A percentile compares a stretch with the other conserved stretches of the same genome.
phyloP scores from a whole-genome alignment of 2,797 vertebrate species.

The Hyperoplus lanceolatus region DNA sequence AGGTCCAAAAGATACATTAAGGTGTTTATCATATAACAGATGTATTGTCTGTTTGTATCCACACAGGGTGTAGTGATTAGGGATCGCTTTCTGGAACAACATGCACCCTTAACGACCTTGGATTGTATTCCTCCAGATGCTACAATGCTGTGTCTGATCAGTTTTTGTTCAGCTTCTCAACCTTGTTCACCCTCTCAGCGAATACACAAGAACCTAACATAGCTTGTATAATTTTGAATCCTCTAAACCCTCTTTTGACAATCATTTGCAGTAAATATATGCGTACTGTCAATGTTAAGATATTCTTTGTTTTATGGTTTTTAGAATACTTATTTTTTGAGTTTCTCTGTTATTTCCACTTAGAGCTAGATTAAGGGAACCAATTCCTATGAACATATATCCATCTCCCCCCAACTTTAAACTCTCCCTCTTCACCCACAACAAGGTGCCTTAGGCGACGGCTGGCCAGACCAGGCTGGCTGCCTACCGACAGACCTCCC shows the following conservation, averaged over 20 bases:
- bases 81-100: conserved; percentile 1
- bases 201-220: neutral
- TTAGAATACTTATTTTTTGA: neutral
- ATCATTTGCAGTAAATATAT: neutral
- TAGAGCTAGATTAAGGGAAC: conserved; percentile 27
- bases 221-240: neutral
- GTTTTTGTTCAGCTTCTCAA: neutral
- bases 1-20: too few relatives aligned
- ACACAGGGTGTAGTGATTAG: neutral
- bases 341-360: conserved; percentile 22
- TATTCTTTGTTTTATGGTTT: conserved; percentile 6
- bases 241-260: too few relatives aligned
- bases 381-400: conserved; percentile 33
- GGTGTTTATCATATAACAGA: too few relatives aligned
- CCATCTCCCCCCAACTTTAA: conserved; percentile 58
- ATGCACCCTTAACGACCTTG: neutral
- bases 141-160: neutral
- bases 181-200: neutral
- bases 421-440: conserved; percentile 82
- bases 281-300: neutral
- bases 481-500: conserved; percentile 79
- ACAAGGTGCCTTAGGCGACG: conserved; percentile 83
- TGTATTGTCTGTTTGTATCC: neutral
- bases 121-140: conserved; percentile 6
- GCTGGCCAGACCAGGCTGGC: conserved; percentile 77